A percentile compares a stretch with the other conserved stretches of the same genome.
These are phyloP conservation scores for Eupithecia abbreviata DNA, from an alignment of 2,888 invertebrate species.

Conservation along the genomic window DNA sequence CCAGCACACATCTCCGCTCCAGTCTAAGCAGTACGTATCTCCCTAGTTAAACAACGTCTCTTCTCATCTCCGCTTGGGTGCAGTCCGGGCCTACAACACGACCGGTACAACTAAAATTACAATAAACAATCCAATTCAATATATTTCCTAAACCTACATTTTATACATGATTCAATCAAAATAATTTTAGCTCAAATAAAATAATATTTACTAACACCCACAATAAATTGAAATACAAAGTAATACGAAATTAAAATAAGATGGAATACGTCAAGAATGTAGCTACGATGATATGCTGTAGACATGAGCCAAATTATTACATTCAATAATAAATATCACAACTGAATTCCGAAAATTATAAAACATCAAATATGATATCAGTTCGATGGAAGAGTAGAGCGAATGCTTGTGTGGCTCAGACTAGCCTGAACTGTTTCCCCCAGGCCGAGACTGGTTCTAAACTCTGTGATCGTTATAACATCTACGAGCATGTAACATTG, in stretches of 20 bases:
- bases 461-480: neutral
- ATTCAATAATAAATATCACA: conserved; percentile 15
- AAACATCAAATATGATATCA: neutral
- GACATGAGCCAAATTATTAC: conserved; percentile 15
- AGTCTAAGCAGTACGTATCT: no score
- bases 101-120: conserved; percentile 19
- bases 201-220: conserved; percentile 23
- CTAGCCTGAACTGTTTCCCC: neutral
- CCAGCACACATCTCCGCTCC: no score
- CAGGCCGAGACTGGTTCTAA: no score
- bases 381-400: neutral
- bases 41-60: no score
- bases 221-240: conserved; percentile 10
- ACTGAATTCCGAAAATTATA: conserved; percentile 9
- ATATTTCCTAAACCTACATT: conserved; percentile 23
- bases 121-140: conserved; percentile 41
- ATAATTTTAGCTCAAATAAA: conserved; percentile 19
- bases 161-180: conserved; percentile 20
- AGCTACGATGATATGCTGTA: neutral
- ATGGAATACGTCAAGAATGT: conserved; percentile 23
- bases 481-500: conserved; percentile 12
- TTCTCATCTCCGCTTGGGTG: no score
- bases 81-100: neutral
- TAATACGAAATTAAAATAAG: conserved; percentile 16
- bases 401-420: neutral